Evolutionary conservation across 1,140 invertebrate species (phyloP), one percentile per base, ranked within the genome.

Genomic region (Euura saliciscinereae): DNA sequence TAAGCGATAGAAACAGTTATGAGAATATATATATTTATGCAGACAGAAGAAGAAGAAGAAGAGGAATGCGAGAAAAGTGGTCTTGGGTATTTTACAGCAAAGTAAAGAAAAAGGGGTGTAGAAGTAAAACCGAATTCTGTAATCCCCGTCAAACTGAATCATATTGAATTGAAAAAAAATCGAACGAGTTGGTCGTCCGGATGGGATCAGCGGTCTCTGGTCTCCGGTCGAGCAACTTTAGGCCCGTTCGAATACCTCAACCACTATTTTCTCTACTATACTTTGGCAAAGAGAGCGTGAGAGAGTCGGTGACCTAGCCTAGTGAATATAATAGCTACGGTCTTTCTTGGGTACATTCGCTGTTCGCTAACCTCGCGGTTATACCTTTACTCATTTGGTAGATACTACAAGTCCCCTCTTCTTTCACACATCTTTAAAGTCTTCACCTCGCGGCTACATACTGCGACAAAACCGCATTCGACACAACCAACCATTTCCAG

Each of bases 271-370:
- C 51, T n/a, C 10, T 59, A 59, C 8, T 59, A 59, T 59, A 59
- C 51, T 59, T 59, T 59, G 51, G 51, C 51, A 59, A 59, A 59
- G 51, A 59, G 51, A 59, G 51, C 51, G 51, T 59, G 51, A 59
- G 51, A 59, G 51, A 59, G 51, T 59, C 51, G 51, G 51, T 59
- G 51, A 59, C 51, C 51, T 59, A 59, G 5, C 51, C 51, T 59
- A 59, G 51, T 59, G 51, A 59, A 59, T 59, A 59, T 59, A 59
- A 59, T 59, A 59, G 51, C 51, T 8, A 8, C 51, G 13, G 51
- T 59, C 51, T 59, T 28, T 28, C 51, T 59, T 59, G 51, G 51
- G 13, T 59, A 59, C 51, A 59, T 59, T 59, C 51, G 8, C 51
- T 5, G 3, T 59, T 59, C 51, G 51, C 51, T n/a, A 59, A 59